Conservation (phyloP, 2,797 vertebrate genomes). For the Phrynocephalus forsythii region DNA sequence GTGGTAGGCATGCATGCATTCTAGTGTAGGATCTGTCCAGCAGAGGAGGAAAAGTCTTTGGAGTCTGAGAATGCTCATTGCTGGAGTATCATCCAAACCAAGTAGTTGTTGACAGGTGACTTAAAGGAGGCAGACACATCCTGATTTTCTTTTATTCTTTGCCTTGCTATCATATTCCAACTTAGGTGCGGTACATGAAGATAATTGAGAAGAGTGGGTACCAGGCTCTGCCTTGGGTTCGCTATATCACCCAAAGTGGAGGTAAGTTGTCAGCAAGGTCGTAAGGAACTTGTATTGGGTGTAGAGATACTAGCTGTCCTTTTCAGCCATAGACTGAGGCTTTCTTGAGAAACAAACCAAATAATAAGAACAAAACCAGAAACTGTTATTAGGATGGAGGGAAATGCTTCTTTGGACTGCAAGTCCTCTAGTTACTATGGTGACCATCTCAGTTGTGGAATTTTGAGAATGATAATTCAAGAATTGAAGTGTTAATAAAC, state of each 20-base stretch:
- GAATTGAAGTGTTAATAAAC: too few relatives aligned
- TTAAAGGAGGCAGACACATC: not conserved
- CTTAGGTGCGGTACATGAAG: conserved; percentile 94
- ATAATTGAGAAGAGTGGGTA: conserved; percentile 97
- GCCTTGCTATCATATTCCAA: rapidly evolving
- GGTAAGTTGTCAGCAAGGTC: conserved; percentile 75
- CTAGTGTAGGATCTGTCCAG: not conserved
- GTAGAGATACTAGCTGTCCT: not conserved
- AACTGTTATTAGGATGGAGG: too few relatives aligned
- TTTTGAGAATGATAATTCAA: too few relatives aligned
- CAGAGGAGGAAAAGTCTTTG: too few relatives aligned
- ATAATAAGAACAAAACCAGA: too few relatives aligned
- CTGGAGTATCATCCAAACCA: not conserved
- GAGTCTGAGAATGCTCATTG: too few relatives aligned
- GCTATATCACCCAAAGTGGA: conserved; percentile 95
- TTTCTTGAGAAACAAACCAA: not conserved
- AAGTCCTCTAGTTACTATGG: too few relatives aligned
- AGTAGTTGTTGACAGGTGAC: not conserved
- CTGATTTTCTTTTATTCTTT: not conserved
- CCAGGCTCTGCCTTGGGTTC: conserved; percentile 95
- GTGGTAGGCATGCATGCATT: not conserved
- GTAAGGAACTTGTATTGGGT: not conserved
- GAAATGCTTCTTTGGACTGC: too few relatives aligned
- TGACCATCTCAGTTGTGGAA: too few relatives aligned
- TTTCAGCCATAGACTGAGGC: not conserved